These are phyloP conservation scores for Ochotona curzoniae DNA, from an alignment of 2,113 vertebrate genomes.

Conservation along the genomic window DNA sequence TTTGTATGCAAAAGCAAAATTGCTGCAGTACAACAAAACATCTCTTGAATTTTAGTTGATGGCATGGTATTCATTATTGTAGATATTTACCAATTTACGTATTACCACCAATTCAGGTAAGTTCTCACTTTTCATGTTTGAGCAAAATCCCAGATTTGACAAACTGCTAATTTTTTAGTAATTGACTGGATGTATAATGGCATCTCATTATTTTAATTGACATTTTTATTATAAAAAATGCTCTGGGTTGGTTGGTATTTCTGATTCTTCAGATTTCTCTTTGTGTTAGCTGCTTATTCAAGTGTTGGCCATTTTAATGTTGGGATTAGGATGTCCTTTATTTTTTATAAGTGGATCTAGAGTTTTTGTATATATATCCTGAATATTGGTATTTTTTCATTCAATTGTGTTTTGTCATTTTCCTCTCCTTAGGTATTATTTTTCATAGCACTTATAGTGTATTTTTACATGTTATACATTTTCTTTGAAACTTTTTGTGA, in stretches of 20 bases:
- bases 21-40: background rate
- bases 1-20: background rate
- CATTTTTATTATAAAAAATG: background rate
- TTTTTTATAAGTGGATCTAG: background rate
- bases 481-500: background rate
- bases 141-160: background rate
- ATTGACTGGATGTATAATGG: background rate
- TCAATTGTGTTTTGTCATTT: background rate
- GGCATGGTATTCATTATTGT: background rate
- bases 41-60: background rate
- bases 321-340: background rate
- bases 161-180: background rate
- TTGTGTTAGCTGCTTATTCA: background rate
- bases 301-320: background rate
- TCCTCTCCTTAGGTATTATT: background rate
- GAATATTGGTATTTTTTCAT: background rate
- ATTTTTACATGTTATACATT: constrained; percentile 10
- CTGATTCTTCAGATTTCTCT: background rate
- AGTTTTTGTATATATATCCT: background rate
- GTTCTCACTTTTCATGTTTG: background rate
- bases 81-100: background rate
- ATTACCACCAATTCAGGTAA: background rate
- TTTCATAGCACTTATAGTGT: background rate
- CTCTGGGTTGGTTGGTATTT: background rate
- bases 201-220: background rate